A percentile compares a stretch with the other conserved stretches of the same genome.
phyloP scores from a whole-genome alignment of 2,113 vertebrate genomes.

The Aphelocoma coerulescens region DNA sequence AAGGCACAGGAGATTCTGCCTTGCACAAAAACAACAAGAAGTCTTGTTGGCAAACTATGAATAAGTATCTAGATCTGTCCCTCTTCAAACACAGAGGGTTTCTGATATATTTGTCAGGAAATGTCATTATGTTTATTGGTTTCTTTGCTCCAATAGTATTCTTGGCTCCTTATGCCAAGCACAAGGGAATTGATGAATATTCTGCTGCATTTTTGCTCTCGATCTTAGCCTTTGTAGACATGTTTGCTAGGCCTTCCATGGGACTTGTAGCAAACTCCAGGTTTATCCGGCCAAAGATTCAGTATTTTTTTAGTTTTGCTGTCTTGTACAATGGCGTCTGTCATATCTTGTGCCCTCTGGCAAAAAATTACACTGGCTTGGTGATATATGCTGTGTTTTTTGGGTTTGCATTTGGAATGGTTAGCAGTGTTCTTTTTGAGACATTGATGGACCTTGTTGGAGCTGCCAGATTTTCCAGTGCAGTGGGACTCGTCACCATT shows the following conservation, averaged over 20 bases:
- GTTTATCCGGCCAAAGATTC: slow-evolving; percentile 86
- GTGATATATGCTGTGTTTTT: slow-evolving; percentile 92
- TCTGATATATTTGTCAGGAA: slow-evolving; percentile 94
- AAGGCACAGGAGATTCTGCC: slow-evolving; percentile 2
- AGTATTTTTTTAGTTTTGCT: slow-evolving; percentile 94
- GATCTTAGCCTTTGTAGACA: slow-evolving; percentile 93
- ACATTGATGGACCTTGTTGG: slow-evolving; percentile 96
- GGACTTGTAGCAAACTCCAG: slow-evolving; percentile 90
- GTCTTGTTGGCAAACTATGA: slow-evolving; percentile 76
- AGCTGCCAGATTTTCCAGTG: slow-evolving; percentile 90
- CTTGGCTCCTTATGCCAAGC: slow-evolving; percentile 90
- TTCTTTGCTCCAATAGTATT: slow-evolving; percentile 97
- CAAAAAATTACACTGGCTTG: slow-evolving; percentile 81
- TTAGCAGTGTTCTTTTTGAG: slow-evolving; percentile 94
- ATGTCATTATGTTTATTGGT: slow-evolving; percentile 94
- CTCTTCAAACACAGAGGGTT: slow-evolving; percentile 97
- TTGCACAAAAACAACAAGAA: slow-evolving; percentile 59
- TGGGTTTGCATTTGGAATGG: slow-evolving; percentile 95
- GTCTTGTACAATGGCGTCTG: slow-evolving; percentile 91
- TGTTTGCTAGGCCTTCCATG: slow-evolving; percentile 91
- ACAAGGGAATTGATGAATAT: slow-evolving; percentile 92
- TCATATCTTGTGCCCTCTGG: slow-evolving; percentile 89
- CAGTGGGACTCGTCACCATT: slow-evolving; percentile 92
- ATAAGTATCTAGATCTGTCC: slow-evolving; percentile 88
- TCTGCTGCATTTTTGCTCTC: slow-evolving; percentile 91